These are phyloP conservation scores for Circaetus cinerascens DNA, from an alignment of 2,113 vertebrate genomes.

Conservation along the genomic window DNA sequence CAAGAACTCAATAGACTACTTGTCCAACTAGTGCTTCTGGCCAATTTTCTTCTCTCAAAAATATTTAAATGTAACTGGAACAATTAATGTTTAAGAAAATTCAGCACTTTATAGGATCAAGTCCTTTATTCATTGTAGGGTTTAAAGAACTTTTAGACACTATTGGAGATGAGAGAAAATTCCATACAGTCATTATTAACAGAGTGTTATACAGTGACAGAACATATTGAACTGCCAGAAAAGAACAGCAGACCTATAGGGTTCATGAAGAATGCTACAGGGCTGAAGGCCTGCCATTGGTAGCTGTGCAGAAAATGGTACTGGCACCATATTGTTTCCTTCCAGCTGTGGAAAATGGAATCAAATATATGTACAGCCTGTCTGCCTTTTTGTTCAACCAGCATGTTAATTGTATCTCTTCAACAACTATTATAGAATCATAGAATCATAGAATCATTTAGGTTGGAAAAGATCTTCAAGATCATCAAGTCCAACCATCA, in stretches of 20 bases:
- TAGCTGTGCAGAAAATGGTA: not conserved
- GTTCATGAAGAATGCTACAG: not conserved
- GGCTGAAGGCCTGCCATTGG: not conserved
- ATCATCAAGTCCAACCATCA: no score
- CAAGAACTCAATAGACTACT: constrained; percentile 17
- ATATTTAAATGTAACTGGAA: not conserved
- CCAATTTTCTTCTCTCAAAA: constrained; percentile 23
- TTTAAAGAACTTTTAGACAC: not conserved
- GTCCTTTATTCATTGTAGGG: not conserved
- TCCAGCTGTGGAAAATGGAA: not conserved
- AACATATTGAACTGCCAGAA: not conserved
- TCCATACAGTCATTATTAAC: not conserved
- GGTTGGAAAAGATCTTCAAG: no score
- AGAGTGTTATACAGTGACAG: not conserved
- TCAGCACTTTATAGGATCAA: not conserved
- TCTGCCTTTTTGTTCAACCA: not conserved
- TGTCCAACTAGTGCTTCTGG: constrained; percentile 34
- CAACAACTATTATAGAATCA: not conserved
- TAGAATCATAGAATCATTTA: no score
- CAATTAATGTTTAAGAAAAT: not conserved
- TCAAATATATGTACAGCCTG: not conserved
- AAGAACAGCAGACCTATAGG: not conserved
- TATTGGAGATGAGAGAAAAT: not conserved
- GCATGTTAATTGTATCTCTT: not conserved
- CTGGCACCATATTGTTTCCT: not conserved